phyloP scores from a whole-genome alignment of 1,140 invertebrate genomes.

The Wasmannia auropunctata region DNA sequence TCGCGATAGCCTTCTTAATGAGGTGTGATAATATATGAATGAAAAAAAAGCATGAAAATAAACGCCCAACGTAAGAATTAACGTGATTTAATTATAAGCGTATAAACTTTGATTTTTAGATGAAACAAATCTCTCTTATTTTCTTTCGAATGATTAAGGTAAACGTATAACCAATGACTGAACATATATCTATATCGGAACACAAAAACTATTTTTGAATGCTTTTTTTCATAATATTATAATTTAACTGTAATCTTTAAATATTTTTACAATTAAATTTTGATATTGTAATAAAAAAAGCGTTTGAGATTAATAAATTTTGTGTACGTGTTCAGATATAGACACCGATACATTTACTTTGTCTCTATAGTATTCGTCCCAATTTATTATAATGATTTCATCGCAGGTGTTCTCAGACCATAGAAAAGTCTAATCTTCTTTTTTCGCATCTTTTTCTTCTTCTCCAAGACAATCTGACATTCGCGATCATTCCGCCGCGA shows the following conservation, averaged over 20 bases:
- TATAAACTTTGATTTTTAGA: neutral
- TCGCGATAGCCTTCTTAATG: neutral
- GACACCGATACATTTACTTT: too few relatives aligned
- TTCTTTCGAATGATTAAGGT: neutral
- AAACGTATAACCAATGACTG: too few relatives aligned
- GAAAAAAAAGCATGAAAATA: neutral
- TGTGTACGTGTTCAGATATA: too few relatives aligned
- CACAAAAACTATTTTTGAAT: too few relatives aligned
- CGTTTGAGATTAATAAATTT: too few relatives aligned
- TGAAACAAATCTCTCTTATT: neutral
- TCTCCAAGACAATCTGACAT: neutral
- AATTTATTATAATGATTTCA: neutral
- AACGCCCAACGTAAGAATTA: neutral
- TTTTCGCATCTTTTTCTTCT: neutral
- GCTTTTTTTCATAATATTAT: too few relatives aligned
- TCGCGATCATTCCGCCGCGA: neutral
- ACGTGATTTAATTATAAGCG: neutral
- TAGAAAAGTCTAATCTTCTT: conserved; percentile 1
- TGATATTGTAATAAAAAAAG: too few relatives aligned
- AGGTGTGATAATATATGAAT: neutral
- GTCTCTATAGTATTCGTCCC: neutral
- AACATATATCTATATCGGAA: too few relatives aligned
- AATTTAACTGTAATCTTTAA: too few relatives aligned
- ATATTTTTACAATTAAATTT: too few relatives aligned
- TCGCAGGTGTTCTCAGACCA: neutral